phyloP scores from a whole-genome alignment of 2,113 vertebrate genomes.

The Paedocypris sp. region DNA sequence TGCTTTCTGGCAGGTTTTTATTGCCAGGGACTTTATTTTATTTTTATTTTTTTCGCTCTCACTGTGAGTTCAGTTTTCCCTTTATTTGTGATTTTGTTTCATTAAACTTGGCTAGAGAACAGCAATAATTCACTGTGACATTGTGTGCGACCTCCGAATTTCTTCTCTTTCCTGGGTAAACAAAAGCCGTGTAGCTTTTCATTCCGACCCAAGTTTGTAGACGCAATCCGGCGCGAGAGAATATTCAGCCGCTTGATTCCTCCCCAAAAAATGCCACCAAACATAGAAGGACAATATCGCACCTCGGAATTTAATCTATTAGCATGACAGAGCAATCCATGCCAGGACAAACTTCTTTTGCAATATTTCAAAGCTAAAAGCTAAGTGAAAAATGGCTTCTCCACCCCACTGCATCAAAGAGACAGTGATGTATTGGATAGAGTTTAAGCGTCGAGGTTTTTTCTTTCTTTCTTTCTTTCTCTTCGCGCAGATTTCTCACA shows the following conservation, averaged over 20 bases:
- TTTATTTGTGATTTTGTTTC: slow-evolving; percentile 25
- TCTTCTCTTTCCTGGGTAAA: neutral
- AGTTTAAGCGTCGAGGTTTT: slow-evolving; percentile 10
- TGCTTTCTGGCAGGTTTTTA: slow-evolving; percentile 17
- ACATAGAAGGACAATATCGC: slow-evolving; percentile 12
- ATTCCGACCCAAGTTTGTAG: no score
- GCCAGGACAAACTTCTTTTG: slow-evolving; percentile 30
- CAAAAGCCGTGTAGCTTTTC: no score
- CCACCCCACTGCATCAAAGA: slow-evolving; percentile 26
- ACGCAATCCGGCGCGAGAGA: neutral
- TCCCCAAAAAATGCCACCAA: neutral
- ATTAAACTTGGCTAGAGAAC: slow-evolving; percentile 34
- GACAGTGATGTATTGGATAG: slow-evolving; percentile 35
- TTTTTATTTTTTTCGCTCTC: slow-evolving; percentile 11
- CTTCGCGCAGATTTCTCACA: neutral
- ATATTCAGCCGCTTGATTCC: neutral
- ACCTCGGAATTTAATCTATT: slow-evolving; percentile 30
- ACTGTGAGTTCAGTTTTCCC: slow-evolving; percentile 7
- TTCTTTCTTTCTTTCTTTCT: no score
- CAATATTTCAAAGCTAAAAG: slow-evolving; percentile 34
- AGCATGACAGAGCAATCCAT: slow-evolving; percentile 30
- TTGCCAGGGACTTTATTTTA: slow-evolving; percentile 25
- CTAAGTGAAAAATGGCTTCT: slow-evolving; percentile 34
- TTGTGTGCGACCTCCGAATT: slow-evolving; percentile 27
- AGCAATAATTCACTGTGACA: slow-evolving; percentile 40